phyloP scores from a whole-genome alignment of 2,888 invertebrate genomes.

The Cataglyphis cursor region DNA sequence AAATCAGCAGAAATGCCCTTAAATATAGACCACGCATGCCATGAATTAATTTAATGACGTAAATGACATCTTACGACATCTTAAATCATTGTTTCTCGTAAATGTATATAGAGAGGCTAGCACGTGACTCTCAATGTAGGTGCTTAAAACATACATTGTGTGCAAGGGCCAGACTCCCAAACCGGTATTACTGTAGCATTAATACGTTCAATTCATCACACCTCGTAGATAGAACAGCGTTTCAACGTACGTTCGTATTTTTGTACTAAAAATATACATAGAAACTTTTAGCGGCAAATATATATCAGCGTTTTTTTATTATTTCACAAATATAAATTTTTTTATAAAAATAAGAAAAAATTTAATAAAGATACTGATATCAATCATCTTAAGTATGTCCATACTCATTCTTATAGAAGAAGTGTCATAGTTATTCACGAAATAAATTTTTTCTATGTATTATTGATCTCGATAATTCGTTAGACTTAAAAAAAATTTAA shows the following conservation, averaged over 20 bases:
- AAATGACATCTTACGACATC: conserved; percentile 38
- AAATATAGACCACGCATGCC: conserved; percentile 21
- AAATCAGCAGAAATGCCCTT: conserved; percentile 3
- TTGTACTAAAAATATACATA: not conserved
- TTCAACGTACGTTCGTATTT: not conserved
- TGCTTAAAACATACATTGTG: conserved; percentile 35
- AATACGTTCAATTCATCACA: conserved; percentile 16
- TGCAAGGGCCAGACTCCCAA: conserved; percentile 21
- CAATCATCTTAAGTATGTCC: not conserved
- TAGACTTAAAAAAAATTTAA: not conserved
- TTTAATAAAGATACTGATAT: not conserved
- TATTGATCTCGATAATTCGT: not conserved
- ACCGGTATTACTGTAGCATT: not conserved
- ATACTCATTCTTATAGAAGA: not conserved
- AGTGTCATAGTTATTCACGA: not conserved
- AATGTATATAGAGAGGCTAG: not conserved
- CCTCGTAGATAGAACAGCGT: not conserved
- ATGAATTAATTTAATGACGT: conserved; percentile 46
- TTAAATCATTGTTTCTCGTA: conserved; percentile 43
- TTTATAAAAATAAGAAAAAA: not conserved
- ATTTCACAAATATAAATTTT: not conserved
- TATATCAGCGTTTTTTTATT: not conserved
- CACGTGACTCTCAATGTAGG: not conserved
- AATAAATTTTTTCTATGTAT: not conserved
- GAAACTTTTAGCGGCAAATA: not conserved